A percentile compares a stretch with the other conserved stretches of the same genome.
Conservation (phyloP, 2,113 vertebrate species). For the Peucedramus taeniatus region DNA sequence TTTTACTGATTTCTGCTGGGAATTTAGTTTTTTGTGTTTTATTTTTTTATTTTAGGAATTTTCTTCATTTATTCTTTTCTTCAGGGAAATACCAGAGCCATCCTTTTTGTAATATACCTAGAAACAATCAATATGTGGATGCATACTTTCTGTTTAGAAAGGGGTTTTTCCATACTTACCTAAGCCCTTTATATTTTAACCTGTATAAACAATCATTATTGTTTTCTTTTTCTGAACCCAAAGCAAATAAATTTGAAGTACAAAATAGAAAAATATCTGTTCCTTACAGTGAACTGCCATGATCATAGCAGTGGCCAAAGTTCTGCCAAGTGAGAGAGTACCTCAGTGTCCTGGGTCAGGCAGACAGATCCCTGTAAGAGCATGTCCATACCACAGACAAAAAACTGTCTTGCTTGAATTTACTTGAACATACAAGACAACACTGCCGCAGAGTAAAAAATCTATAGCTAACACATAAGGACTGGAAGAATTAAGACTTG, state of each 20-base stretch:
- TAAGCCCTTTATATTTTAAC: background rate
- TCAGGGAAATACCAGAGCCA: background rate
- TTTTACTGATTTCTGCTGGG: background rate
- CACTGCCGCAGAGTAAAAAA: background rate
- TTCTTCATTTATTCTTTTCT: background rate
- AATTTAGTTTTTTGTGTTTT: background rate
- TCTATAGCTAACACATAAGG: background rate
- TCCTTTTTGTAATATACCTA: background rate
- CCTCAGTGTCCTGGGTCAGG: background rate
- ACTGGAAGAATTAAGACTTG: background rate
- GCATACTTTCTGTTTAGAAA: background rate
- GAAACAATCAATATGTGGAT: background rate
- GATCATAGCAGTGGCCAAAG: background rate
- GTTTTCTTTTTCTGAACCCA: background rate
- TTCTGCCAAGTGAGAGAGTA: background rate
- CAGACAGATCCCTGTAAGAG: background rate
- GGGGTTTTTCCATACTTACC: background rate
- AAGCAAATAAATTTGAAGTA: background rate
- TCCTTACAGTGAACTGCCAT: background rate
- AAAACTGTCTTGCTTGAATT: background rate
- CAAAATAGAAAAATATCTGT: background rate
- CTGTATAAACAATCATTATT: background rate
- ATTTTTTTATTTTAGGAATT: background rate
- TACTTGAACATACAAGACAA: background rate
- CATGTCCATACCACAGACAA: accelerated